These are phyloP conservation scores for Ceratosolen fusciceps DNA, from an alignment of 1,140 invertebrate genomes.

Conservation along the genomic window DNA sequence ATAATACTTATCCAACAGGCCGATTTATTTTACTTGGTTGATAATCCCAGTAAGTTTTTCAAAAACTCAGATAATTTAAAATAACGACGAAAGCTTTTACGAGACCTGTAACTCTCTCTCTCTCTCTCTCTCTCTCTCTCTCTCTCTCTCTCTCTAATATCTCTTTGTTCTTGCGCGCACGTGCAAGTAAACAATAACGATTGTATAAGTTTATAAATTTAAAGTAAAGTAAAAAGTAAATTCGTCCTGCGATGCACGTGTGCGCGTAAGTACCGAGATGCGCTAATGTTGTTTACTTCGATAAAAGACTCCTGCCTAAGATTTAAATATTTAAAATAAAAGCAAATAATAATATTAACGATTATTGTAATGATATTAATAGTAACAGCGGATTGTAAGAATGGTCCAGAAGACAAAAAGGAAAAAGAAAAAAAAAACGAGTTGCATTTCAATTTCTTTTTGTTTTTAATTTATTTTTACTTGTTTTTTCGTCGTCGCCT, in stretches of 20 bases:
- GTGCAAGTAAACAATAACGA: constrained; percentile 29
- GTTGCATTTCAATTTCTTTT: constrained; percentile 18
- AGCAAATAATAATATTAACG: neutral
- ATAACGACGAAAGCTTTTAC: constrained; percentile 6
- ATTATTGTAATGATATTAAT: no score
- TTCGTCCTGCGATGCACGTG: constrained; percentile 36
- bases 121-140: constrained; percentile 42
- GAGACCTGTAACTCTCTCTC: constrained; percentile 41
- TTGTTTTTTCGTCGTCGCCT: constrained; percentile 24
- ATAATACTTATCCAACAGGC: neutral
- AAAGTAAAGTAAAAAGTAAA: constrained; percentile 30
- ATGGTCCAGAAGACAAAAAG: constrained; percentile 47
- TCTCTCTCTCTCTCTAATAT: no score
- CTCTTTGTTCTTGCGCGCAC: constrained; percentile 38
- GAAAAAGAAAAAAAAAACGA: constrained; percentile 16
- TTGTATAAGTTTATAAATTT: no score
- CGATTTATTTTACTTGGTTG: constrained; percentile 26
- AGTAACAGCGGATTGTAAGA: constrained; percentile 40
- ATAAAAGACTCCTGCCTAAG: constrained; percentile 48
- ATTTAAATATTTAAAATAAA: constrained; percentile 45
- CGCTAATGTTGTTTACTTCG: constrained; percentile 43
- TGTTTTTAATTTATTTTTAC: constrained; percentile 18
- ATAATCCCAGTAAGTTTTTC: constrained; percentile 35
- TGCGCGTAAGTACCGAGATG: constrained; percentile 32
- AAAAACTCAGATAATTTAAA: constrained; percentile 42